phyloP scores from a whole-genome alignment of 2,113 vertebrate genomes.

The Galeopterus variegatus region DNA sequence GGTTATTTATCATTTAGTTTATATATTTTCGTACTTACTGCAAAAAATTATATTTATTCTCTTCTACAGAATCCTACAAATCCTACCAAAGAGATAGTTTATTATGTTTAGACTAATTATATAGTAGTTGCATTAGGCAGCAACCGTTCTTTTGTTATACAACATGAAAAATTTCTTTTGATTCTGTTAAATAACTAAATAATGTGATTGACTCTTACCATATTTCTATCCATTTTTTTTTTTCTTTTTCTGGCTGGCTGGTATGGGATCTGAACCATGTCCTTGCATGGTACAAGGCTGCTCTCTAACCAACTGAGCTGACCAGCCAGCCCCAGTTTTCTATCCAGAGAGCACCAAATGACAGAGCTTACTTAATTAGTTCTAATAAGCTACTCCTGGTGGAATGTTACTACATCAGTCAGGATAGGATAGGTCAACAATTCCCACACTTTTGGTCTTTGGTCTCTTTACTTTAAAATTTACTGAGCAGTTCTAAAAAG shows the following conservation, averaged over 20 bases:
- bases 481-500: not conserved
- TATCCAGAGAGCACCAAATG: not conserved
- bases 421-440: not conserved
- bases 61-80: constrained; percentile 54
- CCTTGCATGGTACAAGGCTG: no score
- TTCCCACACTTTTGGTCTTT: not conserved
- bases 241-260: no score
- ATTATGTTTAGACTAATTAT: constrained; percentile 56
- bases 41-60: constrained; percentile 47
- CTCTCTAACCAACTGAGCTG: no score
- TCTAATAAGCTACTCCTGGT: constrained; percentile 26
- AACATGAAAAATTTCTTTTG: constrained; percentile 50
- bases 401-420: not conserved
- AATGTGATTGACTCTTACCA: not conserved
- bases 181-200: constrained; percentile 64
- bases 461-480: constrained; percentile 21
- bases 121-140: not conserved
- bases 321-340: not conserved
- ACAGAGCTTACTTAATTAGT: constrained; percentile 53
- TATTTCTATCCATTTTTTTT: not conserved
- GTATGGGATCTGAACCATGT: no score
- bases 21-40: constrained; percentile 44
- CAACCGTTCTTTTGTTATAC: constrained; percentile 50
- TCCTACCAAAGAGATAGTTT: constrained; percentile 18
- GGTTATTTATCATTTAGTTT: constrained; percentile 8